A percentile compares a stretch with the other conserved stretches of the same genome.
These are phyloP conservation scores for Acipenser transmontanus DNA, from an alignment of 2,797 vertebrate genomes.

Conservation along the genomic window DNA sequence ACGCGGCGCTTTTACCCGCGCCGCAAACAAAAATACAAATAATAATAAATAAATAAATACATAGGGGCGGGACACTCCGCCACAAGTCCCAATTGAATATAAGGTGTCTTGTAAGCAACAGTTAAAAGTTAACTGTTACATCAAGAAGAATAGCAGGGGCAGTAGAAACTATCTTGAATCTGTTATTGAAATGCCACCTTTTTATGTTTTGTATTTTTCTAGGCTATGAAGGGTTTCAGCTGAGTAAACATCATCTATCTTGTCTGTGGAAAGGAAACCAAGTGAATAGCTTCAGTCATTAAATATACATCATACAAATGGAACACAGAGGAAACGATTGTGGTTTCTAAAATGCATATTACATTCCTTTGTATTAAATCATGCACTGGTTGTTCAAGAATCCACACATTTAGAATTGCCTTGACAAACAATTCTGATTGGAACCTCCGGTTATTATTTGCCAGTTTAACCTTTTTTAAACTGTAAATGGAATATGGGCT, in stretches of 20 bases:
- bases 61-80: no score
- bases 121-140: conserved; percentile 50
- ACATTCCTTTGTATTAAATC: no score
- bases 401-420: no score
- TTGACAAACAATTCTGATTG: no score
- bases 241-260: conserved; percentile 64
- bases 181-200: conserved; percentile 61
- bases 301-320: conserved; percentile 48
- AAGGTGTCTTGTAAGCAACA: conserved; percentile 42
- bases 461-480: no score
- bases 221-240: conserved; percentile 48
- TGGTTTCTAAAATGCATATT: no score
- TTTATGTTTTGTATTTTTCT: conserved; percentile 47
- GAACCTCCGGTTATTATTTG: no score
- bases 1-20: no score
- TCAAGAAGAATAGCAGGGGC: conserved; percentile 50
- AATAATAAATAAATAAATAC: no score
- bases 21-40: no score
- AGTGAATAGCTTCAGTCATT: conserved; percentile 38
- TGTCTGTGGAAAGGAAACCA: conserved; percentile 42
- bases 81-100: not conserved
- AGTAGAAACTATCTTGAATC: conserved; percentile 52
- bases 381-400: no score
- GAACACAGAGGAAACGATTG: not conserved
- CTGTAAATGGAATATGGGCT: no score